A percentile compares a stretch with the other conserved stretches of the same genome.
Evolutionary conservation across 2,888 invertebrate species (phyloP).

Genomic region (Polydrusus cervinus): DNA sequence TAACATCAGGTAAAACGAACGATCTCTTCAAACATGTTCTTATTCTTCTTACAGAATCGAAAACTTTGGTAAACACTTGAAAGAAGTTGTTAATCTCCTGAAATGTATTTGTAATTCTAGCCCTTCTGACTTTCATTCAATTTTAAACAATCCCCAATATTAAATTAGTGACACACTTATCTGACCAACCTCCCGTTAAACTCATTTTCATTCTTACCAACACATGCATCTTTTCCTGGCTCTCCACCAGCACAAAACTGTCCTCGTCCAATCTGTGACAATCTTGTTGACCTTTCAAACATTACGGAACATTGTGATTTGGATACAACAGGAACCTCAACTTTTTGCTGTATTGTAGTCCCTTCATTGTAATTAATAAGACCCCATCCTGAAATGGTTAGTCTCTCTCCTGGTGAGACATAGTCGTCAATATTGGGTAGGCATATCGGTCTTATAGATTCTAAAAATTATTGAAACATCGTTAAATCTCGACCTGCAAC

Average conservation of each 20-base stretch:
- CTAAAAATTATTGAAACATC: slow-evolving; percentile 53
- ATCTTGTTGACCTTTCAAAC: slow-evolving; percentile 55
- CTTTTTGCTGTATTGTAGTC: slow-evolving; percentile 76
- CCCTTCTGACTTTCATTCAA: too few relatives aligned
- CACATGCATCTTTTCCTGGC: slow-evolving; percentile 80
- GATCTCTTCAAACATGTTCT: too few relatives aligned
- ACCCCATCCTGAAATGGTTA: slow-evolving; percentile 70
- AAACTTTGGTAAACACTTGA: too few relatives aligned
- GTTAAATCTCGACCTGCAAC: neutral
- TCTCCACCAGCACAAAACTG: slow-evolving; percentile 68
- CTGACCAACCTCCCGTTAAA: too few relatives aligned
- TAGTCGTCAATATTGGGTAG: slow-evolving; percentile 61
- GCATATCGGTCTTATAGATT: slow-evolving; percentile 65
- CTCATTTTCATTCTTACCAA: slow-evolving; percentile 56
- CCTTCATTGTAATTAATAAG: slow-evolving; percentile 57
- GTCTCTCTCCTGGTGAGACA: slow-evolving; percentile 61
- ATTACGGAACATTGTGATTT: slow-evolving; percentile 71
- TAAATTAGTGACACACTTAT: too few relatives aligned
- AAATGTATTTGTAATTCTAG: too few relatives aligned
- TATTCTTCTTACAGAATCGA: too few relatives aligned
- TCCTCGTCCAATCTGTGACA: slow-evolving; percentile 54
- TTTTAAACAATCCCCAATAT: too few relatives aligned
- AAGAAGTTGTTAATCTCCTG: too few relatives aligned
- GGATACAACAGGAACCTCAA: slow-evolving; percentile 75
- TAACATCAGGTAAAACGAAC: too few relatives aligned